These are phyloP conservation scores for Carterocephalus palaemon DNA, from an alignment of 2,888 invertebrate species.

Conservation along the genomic window DNA sequence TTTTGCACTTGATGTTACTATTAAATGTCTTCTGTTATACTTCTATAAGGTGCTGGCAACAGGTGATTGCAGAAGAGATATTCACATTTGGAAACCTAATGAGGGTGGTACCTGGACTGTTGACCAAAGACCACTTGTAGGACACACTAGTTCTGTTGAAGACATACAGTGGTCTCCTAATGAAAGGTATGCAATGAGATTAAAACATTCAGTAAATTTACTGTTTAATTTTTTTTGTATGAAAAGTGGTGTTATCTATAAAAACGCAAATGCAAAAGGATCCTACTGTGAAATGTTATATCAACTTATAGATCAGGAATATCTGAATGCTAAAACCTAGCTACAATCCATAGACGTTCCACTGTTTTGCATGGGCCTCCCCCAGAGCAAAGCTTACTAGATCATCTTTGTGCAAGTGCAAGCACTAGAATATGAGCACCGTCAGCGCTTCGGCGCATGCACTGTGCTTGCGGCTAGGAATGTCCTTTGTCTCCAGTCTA, in stretches of 20 bases:
- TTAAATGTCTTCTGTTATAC: too few relatives aligned
- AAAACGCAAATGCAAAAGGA: neutral
- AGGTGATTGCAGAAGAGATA: slow-evolving; percentile 95
- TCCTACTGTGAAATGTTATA: too few relatives aligned
- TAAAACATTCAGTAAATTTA: neutral
- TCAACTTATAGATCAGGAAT: too few relatives aligned
- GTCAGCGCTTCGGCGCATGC: too few relatives aligned
- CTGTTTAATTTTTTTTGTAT: neutral
- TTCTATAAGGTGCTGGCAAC: slow-evolving; percentile 92
- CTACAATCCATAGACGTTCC: neutral
- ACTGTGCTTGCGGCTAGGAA: too few relatives aligned
- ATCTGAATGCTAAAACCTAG: too few relatives aligned
- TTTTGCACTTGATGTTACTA: too few relatives aligned
- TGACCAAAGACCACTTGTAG: slow-evolving; percentile 91
- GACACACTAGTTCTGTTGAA: slow-evolving; percentile 96
- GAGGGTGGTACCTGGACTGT: slow-evolving; percentile 92
- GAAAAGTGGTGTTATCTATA: neutral
- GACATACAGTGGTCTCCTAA: slow-evolving; percentile 99
- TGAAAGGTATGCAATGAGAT: slow-evolving; percentile 81
- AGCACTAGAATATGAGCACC: too few relatives aligned
- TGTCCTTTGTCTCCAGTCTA: too few relatives aligned
- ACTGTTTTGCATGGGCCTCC: too few relatives aligned
- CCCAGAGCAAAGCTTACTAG: too few relatives aligned
- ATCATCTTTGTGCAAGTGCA: too few relatives aligned
- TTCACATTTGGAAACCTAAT: slow-evolving; percentile 94